Conservation (phyloP, 2,888 invertebrate species). For the Troilus luridus region DNA sequence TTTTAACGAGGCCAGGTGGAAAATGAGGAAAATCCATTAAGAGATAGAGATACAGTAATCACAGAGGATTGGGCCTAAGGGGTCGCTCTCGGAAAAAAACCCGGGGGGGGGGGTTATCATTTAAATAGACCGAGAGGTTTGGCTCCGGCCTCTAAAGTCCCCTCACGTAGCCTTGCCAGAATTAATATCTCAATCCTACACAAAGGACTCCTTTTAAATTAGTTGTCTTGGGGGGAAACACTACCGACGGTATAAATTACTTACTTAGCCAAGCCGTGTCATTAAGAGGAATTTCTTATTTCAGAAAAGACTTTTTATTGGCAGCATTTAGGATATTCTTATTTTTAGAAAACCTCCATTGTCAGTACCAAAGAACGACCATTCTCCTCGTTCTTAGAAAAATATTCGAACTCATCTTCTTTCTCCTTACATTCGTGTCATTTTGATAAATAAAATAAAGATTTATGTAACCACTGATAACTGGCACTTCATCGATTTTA, state of each 20-base stretch:
- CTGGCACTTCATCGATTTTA: too few relatives aligned
- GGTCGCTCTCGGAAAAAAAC: neutral
- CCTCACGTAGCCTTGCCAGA: slow-evolving; percentile 40
- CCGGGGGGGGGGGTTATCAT: neutral
- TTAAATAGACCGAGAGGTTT: slow-evolving; percentile 2
- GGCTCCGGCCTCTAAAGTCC: slow-evolving; percentile 27
- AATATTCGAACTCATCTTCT: neutral
- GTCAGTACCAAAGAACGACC: neutral
- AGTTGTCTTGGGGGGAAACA: neutral
- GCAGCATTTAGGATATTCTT: neutral
- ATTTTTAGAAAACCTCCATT: neutral
- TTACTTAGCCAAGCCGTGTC: slow-evolving; percentile 21
- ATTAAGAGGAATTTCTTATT: slow-evolving; percentile 17
- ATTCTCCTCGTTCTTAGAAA: neutral
- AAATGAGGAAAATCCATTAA: slow-evolving; percentile 56
- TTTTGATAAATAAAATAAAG: too few relatives aligned
- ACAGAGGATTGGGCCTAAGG: slow-evolving; percentile 27
- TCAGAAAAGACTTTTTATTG: slow-evolving; percentile 3
- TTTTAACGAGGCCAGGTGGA: slow-evolving; percentile 51
- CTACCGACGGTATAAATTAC: neutral
- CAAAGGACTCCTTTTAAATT: slow-evolving; percentile 32
- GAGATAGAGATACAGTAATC: slow-evolving; percentile 55
- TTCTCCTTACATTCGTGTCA: neutral
- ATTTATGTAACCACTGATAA: too few relatives aligned
- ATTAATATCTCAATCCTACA: slow-evolving; percentile 51